Conservation (phyloP, 2,888 invertebrate genomes). For the Anticlea derivata region DNA sequence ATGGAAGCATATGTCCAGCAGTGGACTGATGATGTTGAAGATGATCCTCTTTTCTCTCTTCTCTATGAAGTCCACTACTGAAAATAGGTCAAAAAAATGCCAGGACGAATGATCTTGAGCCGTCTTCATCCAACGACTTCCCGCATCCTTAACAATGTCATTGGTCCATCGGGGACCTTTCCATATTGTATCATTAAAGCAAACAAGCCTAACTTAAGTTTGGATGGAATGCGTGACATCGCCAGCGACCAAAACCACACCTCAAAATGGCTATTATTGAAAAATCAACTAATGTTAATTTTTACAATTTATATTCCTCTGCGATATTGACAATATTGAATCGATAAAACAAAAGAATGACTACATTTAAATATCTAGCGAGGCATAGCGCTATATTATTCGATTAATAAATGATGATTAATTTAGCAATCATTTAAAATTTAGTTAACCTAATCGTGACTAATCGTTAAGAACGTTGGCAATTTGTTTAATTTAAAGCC, state of each 20-base stretch:
- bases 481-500: background rate
- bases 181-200: too few species aligned
- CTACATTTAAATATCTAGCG: background rate
- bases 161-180: too few species aligned
- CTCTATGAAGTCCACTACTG: too few species aligned
- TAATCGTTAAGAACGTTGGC: background rate
- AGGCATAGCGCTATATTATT: background rate
- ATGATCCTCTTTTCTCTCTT: too few species aligned
- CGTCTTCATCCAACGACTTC: too few species aligned
- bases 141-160: too few species aligned
- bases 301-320: background rate
- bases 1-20: too few species aligned
- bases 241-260: background rate
- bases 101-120: too few species aligned
- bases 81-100: too few species aligned
- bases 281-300: constrained; percentile 2
- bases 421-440: background rate
- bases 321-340: constrained; percentile 13
- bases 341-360: constrained; percentile 5
- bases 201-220: too few species aligned
- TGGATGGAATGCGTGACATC: too few species aligned
- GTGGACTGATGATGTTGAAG: too few species aligned
- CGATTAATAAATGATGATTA: constrained; percentile 9
- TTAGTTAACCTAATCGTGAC: constrained; percentile 10
- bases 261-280: background rate